Base-by-base conservation (phyloP, 2,113 vertebrate species). In the Lepus timidus region DNA sequence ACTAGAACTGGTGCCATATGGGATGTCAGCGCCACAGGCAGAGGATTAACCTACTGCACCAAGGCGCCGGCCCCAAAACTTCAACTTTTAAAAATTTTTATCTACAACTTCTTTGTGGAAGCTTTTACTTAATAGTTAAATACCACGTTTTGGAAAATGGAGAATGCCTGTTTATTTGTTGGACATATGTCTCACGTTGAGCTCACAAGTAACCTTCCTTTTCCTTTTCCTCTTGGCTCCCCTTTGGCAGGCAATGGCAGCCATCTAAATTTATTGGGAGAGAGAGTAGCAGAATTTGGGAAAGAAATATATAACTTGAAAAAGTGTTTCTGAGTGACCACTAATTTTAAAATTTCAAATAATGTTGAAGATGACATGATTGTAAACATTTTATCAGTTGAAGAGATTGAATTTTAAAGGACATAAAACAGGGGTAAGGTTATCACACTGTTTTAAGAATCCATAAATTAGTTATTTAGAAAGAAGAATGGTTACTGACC, bases 281-380 rank as follows among this genome's bases (percentile, higher is more conserved):
- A 61, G 29, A 71, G 44, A 79, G 14, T 25, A 62, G 62, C 16
- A 12, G 62, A 62, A 71, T 85, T 80, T 71, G 11, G n/a, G 74
- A n/a, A 80, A 27, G 23, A 22, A 33, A 52, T 25, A 36, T 73
- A 36, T 22, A 90, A 36, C 80, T 80, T 80, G 65, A 73, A 73
- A 85, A 79, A 85, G 29, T 65, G 55, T 90, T 90, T 94, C 55
- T 51, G 39, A 89, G 16, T 22, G 22, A 55, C 29, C 44, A 73
- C 33, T 90, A 23, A 94, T 27, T 85, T 25, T 44, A 25, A 25
- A 85, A 85, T 85, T 94, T 94, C 55, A 85, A 44, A 16, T 85
- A 52, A 64, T 39, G n/a, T 79, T 78, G 64, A 78, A 79, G 52
- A 33, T 70, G 64, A 70, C 55, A 7, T 73, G 20, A 9, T 55